Evolutionary conservation across 2,888 invertebrate genomes (phyloP).

Genomic region (Sclerodermus sp.): DNA sequence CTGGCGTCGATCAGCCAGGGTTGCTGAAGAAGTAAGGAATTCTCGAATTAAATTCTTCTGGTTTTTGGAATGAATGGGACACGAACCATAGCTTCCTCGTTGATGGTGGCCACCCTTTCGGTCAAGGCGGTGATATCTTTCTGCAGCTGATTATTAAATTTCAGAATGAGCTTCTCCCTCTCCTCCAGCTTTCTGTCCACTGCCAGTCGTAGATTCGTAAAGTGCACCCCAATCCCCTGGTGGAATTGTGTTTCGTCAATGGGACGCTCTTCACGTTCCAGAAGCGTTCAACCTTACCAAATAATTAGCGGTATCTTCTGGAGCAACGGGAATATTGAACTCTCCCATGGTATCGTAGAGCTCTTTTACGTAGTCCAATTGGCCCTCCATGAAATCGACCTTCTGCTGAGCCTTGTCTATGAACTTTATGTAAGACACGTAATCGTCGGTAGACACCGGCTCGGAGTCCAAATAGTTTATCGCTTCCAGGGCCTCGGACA

Average conservation of each 20-base stretch:
- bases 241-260: constrained; percentile 2
- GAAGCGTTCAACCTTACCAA: too few relatives aligned
- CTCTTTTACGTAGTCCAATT: constrained; percentile 79
- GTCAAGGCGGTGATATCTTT: constrained; percentile 77
- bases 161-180: constrained; percentile 68
- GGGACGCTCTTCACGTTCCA: background rate
- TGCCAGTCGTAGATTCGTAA: constrained; percentile 68
- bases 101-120: constrained; percentile 72
- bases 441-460: constrained; percentile 73
- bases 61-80: too few relatives aligned
- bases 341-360: constrained; percentile 83
- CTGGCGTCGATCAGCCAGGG: constrained; percentile 73
- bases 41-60: too few relatives aligned
- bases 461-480: constrained; percentile 63
- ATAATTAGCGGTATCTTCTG: constrained; percentile 71
- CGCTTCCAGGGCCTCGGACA: constrained; percentile 66
- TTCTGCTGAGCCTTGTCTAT: constrained; percentile 68
- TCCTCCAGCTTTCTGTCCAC: constrained; percentile 74
- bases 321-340: constrained; percentile 71
- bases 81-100: constrained; percentile 72
- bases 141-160: constrained; percentile 74
- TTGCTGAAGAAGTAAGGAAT: constrained; percentile 64
- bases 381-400: constrained; percentile 71
- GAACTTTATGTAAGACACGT: constrained; percentile 72
- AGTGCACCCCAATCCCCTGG: constrained; percentile 66